phyloP scores from a whole-genome alignment of 2,888 invertebrate species.

The Rhabditoides inermis region DNA sequence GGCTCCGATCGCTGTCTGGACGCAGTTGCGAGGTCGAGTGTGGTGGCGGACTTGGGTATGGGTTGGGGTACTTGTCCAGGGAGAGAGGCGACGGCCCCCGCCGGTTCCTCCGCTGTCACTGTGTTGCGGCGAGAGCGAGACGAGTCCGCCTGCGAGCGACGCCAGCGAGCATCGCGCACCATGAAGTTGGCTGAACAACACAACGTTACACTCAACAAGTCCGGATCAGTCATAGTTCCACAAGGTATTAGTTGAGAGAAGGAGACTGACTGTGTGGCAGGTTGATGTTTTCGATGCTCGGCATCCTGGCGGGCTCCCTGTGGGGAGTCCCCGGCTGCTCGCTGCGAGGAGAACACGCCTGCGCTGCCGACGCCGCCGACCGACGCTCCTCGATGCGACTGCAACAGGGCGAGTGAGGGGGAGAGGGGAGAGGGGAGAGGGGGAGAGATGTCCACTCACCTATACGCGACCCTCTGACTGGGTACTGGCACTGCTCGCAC shows the following conservation, averaged over 20 bases:
- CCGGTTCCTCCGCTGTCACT: not conserved
- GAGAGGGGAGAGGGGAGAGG: no score
- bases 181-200: constrained; percentile 16
- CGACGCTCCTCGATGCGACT: constrained; percentile 47
- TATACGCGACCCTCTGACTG: constrained; percentile 41
- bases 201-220: not conserved
- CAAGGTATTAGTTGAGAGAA: constrained; percentile 3
- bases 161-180: constrained; percentile 15
- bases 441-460: no score
- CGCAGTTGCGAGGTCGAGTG: constrained; percentile 14
- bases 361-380: not conserved
- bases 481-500: constrained; percentile 50
- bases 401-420: no score
- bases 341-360: constrained; percentile 7
- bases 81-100: constrained; percentile 2
- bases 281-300: constrained; percentile 36
- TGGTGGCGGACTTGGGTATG: constrained; percentile 34
- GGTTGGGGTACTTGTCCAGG: constrained; percentile 19
- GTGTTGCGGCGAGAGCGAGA: constrained; percentile 12
- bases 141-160: constrained; percentile 14
- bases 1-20: no score
- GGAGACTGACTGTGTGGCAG: constrained; percentile 41
- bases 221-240: not conserved
- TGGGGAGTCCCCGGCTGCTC: constrained; percentile 3
- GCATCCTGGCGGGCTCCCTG: constrained; percentile 7